Conservation (phyloP, 2,113 vertebrate species). For the Centrocercus urophasianus region DNA sequence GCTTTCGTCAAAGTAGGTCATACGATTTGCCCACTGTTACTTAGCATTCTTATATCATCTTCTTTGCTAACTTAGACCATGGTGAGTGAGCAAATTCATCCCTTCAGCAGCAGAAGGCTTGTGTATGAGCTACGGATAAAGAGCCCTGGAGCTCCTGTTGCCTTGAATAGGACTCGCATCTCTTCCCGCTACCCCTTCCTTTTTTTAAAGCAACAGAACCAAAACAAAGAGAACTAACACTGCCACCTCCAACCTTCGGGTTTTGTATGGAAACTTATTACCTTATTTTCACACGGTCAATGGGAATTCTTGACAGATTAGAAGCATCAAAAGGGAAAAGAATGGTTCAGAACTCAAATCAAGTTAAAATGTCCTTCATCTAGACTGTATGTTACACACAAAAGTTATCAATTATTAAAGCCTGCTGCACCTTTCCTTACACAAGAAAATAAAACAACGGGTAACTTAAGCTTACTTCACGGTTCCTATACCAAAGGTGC, state of each 20-base stretch:
- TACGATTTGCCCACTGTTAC: too few species aligned
- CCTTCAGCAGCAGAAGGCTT: not conserved
- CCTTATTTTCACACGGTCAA: not conserved
- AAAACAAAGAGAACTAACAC: not conserved
- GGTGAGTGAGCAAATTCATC: not conserved
- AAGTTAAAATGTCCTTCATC: not conserved
- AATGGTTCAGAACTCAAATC: not conserved
- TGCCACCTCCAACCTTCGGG: not conserved
- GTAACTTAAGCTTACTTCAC: not conserved
- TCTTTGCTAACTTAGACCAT: not conserved
- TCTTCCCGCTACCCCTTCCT: not conserved
- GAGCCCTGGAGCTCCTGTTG: accelerated
- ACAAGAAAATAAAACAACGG: not conserved
- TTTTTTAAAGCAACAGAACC: not conserved
- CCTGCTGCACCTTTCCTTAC: not conserved
- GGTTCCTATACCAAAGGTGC: not conserved
- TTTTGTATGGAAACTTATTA: not conserved
- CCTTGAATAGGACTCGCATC: accelerated
- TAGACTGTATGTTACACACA: accelerated
- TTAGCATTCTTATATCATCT: too few species aligned
- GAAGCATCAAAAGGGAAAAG: not conserved
- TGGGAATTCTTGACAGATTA: not conserved
- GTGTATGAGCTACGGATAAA: not conserved
- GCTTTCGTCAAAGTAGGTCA: not conserved
- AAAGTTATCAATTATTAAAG: not conserved